Base-by-base conservation (phyloP, 2,888 invertebrate genomes). In the Euplagia quadripunctaria region DNA sequence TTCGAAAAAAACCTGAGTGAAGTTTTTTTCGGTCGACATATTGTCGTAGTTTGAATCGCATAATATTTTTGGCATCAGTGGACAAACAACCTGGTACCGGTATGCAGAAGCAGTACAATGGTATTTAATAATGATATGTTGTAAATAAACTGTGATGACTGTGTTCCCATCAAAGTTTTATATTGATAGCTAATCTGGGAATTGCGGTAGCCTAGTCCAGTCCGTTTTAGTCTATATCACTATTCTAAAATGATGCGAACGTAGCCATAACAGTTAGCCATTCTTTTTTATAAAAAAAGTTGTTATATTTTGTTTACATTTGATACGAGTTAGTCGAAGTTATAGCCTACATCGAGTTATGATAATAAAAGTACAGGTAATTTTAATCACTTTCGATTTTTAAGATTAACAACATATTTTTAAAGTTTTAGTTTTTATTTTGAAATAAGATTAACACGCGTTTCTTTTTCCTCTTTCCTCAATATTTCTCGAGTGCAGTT, bases 341-440 rank as follows among this genome's bases (percentile, higher is more conserved):
- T 90, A 85, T 90, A 92, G 92, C 87, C 90, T 92, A 94, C 94
- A 95, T 95, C 94, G 94, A 95, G 89, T 90, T 92, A 91, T 88
- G 92, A 94, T 95, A 94, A 94, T 94, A 93, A 92, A 94, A 94
- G 93, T 94, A 94, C 95, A 94, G 91, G 90, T 93, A 92, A 92
- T 92, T 92, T 91, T 94, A 92, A 93, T 90, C 87, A 90, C 86
- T 89, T 90, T 87, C 79, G 88, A 93, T 91, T 91, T 79, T 84
- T 91, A 91, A 89, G 82, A 91, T 90, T 93, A 92, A 92, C 90
- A 90, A 89, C 83, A 93, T 93, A 92, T 92, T 94, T 91, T 92
- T 92, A 92, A 92, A 80, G 41, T 71, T 84, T 85, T 91, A 89
- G 91, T 91, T 93, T 74, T 91, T 92, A 87, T 92, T 90, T 89